phyloP scores from a whole-genome alignment of 2,888 invertebrate species.

The Drosophila borealis region DNA sequence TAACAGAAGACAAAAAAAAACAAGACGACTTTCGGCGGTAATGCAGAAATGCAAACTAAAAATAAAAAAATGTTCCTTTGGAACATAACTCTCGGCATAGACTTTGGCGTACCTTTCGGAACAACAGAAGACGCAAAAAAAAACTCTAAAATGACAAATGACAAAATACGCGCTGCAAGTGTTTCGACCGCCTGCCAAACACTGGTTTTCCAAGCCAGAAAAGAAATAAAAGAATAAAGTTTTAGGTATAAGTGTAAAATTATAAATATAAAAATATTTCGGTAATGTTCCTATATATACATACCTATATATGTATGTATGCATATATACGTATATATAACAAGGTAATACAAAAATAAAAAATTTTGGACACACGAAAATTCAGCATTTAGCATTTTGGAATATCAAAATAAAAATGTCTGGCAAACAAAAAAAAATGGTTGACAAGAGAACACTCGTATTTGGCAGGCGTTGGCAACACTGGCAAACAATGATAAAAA shows the following conservation, averaged over 20 bases:
- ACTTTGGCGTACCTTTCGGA: conserved; percentile 77
- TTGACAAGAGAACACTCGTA: conserved; percentile 34
- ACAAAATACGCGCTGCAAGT: conserved; percentile 65
- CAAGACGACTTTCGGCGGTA: conserved; percentile 70
- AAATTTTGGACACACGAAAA: conserved; percentile 62
- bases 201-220: conserved; percentile 28
- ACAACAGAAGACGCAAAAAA: conserved; percentile 57
- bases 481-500: conserved; percentile 41
- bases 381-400: conserved; percentile 76
- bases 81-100: conserved; percentile 65
- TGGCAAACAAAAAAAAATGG: conserved; percentile 25
- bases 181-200: conserved; percentile 32
- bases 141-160: conserved; percentile 41
- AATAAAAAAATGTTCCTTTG: conserved; percentile 29
- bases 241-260: conserved; percentile 83
- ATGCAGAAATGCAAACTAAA: conserved; percentile 41
- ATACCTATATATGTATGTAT: conserved; percentile 44
- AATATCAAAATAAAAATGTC: conserved; percentile 52
- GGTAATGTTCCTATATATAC: conserved; percentile 84
- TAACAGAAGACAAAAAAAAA: conserved; percentile 22
- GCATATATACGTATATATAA: conserved; percentile 40
- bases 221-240: conserved; percentile 49
- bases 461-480: conserved; percentile 49
- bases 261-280: conserved; percentile 79
- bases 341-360: conserved; percentile 56